phyloP scores from a whole-genome alignment of 2,888 invertebrate genomes.

The Pachliopta kotzebuea region DNA sequence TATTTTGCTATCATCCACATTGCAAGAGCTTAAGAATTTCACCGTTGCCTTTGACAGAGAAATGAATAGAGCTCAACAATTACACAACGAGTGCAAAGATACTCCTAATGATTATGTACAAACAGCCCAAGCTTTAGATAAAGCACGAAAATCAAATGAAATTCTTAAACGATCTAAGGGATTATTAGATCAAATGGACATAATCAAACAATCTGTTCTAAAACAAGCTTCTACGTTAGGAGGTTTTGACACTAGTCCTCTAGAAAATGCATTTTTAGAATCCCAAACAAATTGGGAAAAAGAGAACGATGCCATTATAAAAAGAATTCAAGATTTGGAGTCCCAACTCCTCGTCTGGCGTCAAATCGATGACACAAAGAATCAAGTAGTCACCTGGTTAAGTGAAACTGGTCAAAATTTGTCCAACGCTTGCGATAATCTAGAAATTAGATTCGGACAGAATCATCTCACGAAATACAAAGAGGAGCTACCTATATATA shows the following conservation, averaged over 20 bases:
- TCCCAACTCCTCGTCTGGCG: conserved; percentile 96
- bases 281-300: conserved; percentile 86
- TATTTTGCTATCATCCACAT: conserved; percentile 84
- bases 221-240: conserved; percentile 86
- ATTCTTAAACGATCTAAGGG: conserved; percentile 87
- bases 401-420: conserved; percentile 89
- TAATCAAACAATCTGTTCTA: conserved; percentile 85
- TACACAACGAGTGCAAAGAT: conserved; percentile 82
- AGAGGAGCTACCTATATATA: conserved; percentile 90
- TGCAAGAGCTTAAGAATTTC: conserved; percentile 88
- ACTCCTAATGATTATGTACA: conserved; percentile 87
- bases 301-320: conserved; percentile 85
- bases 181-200: conserved; percentile 88
- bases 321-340: conserved; percentile 89
- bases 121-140: conserved; percentile 85
- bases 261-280: conserved; percentile 81
- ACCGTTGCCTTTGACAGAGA: conserved; percentile 85
- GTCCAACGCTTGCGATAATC: conserved; percentile 87
- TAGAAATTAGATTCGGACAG: conserved; percentile 90
- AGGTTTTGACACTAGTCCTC: conserved; percentile 82
- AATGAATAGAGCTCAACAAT: conserved; percentile 84
- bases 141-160: conserved; percentile 88
- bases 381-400: conserved; percentile 91
- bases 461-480: conserved; percentile 90
- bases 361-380: conserved; percentile 92